Conservation (phyloP, 2,797 vertebrate species). For the Mionectes olivaceus region DNA sequence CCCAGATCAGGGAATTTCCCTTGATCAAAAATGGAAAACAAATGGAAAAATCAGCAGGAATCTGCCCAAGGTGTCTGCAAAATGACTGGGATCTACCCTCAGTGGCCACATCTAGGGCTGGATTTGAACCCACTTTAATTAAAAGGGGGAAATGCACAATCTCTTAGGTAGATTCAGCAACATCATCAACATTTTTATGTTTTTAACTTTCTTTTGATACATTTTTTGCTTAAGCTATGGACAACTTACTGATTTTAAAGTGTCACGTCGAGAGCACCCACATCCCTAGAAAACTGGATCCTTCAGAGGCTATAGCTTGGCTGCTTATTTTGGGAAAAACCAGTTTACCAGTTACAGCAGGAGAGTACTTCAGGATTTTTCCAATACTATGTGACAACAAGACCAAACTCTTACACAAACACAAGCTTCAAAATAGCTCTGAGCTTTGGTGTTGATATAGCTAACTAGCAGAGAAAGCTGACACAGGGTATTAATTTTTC, state of each 20-base stretch:
- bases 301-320: not conserved
- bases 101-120: fast-evolving
- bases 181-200: fast-evolving
- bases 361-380: not conserved
- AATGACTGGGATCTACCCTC: fast-evolving
- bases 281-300: not conserved
- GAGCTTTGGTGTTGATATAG: slow-evolving; percentile 21
- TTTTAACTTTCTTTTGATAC: not conserved
- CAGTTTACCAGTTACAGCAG: not conserved
- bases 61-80: fast-evolving
- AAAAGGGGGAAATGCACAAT: not conserved
- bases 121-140: not conserved
- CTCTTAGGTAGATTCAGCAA: not conserved
- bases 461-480: slow-evolving; percentile 41
- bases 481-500: slow-evolving; percentile 54
- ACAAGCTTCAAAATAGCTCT: not conserved
- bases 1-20: not conserved
- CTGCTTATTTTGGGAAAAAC: not conserved
- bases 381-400: not conserved
- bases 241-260: not conserved
- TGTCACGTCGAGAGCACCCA: fast-evolving
- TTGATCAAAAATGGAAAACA: not conserved
- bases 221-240: not conserved
- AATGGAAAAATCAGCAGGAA: not conserved
- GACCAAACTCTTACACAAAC: not conserved